These are phyloP conservation scores for Gephyroberyx darwinii DNA, from an alignment of 2,797 vertebrate genomes.

Conservation along the genomic window DNA sequence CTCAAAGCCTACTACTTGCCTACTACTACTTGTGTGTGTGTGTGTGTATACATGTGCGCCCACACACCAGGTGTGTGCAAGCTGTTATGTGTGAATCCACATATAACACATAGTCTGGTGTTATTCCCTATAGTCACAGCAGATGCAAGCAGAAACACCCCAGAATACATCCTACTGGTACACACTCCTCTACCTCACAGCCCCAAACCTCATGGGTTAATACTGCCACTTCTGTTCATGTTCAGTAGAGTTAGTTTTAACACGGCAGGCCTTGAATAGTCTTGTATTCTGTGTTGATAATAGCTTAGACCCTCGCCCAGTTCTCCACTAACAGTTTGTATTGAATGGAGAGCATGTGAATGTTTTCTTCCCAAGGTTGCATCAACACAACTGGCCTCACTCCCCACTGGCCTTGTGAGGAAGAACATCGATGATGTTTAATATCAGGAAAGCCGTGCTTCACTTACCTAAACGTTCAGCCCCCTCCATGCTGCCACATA, in stretches of 20 bases:
- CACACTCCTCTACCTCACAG: constrained; percentile 23
- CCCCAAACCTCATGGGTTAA: not conserved
- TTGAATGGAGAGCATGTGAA: constrained; percentile 1
- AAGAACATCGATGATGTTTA: constrained; percentile 4
- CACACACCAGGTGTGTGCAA: not conserved
- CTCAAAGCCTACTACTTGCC: constrained; percentile 2
- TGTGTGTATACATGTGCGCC: constrained; percentile 24
- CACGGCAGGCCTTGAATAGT: not conserved
- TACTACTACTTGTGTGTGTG: constrained; percentile 10
- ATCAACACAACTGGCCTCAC: not conserved
- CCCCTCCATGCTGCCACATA: too few species aligned
- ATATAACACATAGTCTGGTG: constrained; percentile 23
- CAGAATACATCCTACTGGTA: constrained; percentile 33
- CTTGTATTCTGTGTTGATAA: constrained; percentile 2
- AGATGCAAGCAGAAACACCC: constrained; percentile 22
- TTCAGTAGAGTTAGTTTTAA: not conserved
- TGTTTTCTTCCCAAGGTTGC: not conserved
- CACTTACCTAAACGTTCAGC: not conserved
- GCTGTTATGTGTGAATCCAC: constrained; percentile 41
- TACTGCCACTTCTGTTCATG: not conserved
- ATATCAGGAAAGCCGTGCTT: not conserved
- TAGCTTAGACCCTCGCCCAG: constrained; percentile 15
- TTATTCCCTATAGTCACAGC: constrained; percentile 38
- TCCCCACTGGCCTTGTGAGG: not conserved
- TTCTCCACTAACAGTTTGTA: constrained; percentile 13